Conservation (phyloP, 1,140 invertebrate genomes). For the Palaemon carinicauda region DNA sequence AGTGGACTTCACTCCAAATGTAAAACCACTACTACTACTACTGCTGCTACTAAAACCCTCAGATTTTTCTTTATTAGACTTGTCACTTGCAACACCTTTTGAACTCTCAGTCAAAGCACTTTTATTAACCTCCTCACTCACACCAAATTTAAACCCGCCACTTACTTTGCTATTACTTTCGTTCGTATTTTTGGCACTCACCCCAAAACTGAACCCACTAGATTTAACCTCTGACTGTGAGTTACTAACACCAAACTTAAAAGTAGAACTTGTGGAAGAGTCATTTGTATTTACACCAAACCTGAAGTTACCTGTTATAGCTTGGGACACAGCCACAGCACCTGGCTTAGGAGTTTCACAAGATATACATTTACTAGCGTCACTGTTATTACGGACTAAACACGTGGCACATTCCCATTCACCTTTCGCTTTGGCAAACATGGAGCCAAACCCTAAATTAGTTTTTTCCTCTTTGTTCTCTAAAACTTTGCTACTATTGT, state of each 20-base stretch:
- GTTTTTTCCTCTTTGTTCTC: conserved; percentile 29
- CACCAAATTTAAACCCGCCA: conserved; percentile 44
- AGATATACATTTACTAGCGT: conserved; percentile 68
- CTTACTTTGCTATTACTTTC: conserved; percentile 26
- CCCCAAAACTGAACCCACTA: conserved; percentile 46
- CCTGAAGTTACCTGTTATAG: conserved; percentile 51
- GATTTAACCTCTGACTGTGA: conserved; percentile 29
- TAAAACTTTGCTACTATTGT: not conserved
- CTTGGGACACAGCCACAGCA: conserved; percentile 57
- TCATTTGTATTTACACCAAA: conserved; percentile 52
- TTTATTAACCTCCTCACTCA: conserved; percentile 25
- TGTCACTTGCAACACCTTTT: conserved; percentile 20
- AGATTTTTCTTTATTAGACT: conserved; percentile 36
- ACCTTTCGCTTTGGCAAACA: conserved; percentile 66
- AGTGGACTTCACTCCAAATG: conserved; percentile 26
- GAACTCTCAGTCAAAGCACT: conserved; percentile 24
- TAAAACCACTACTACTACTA: conserved; percentile 29
- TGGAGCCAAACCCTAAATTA: conserved; percentile 65
- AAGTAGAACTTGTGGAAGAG: conserved; percentile 31
- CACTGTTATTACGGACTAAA: conserved; percentile 70
- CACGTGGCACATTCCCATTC: conserved; percentile 73
- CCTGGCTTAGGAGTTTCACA: conserved; percentile 68
- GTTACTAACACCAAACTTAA: conserved; percentile 52
- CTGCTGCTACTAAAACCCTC: not conserved
- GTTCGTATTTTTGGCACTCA: conserved; percentile 45